Base-by-base conservation (phyloP, 1,140 invertebrate species). In the Orussus abietinus region DNA sequence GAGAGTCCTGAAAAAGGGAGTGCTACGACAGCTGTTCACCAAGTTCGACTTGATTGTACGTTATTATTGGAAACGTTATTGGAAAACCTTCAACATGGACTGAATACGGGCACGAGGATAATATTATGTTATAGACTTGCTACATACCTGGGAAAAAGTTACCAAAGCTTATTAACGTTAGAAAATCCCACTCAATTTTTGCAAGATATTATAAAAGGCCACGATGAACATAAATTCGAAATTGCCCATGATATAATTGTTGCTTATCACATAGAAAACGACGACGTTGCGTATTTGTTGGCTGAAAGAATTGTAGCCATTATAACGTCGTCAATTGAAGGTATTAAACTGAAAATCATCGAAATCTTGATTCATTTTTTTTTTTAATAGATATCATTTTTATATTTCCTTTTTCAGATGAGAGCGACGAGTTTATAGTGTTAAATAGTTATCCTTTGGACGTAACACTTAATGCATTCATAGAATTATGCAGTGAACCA, bases 231-330 rank as follows among this genome's bases (percentile, higher is more conserved):
- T 44, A 80, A 79, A 43, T 55, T 80, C 10, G 64, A 80, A 35
- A 71, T 80, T n/a, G 75, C 80, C 6, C 72, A 69, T 42, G 78
- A 81, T 52, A 71, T 78, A 36, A 64, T 77, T 32, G 59, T 54
- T 10, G 74, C 76, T 3, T 76, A 73, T 4, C 62, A 71, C 25
- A 66, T 78, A 46, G 69, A 64, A 3, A 64, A 57, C 5, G 47
- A 64, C 15, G 62, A 62, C 39, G 55, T 77, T 17, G 69, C 75
- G 0, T 59, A 65, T 35, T 71, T 72, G 36, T 46, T 78, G 3
- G 60, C 72, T 6, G 53, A 70, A 39, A 70, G 77, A 59, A 68
- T 78, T 7, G 60, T 70, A 5, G 56, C 61, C 0, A 71, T 68
- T 34, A 70, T 78, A 35, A 65, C 64, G 7, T 53, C 60, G 31